These are phyloP conservation scores for Haliclona indistincta DNA, from an alignment of 37 sponge, comb jelly and placozoan genomes.

Conservation along the genomic window DNA sequence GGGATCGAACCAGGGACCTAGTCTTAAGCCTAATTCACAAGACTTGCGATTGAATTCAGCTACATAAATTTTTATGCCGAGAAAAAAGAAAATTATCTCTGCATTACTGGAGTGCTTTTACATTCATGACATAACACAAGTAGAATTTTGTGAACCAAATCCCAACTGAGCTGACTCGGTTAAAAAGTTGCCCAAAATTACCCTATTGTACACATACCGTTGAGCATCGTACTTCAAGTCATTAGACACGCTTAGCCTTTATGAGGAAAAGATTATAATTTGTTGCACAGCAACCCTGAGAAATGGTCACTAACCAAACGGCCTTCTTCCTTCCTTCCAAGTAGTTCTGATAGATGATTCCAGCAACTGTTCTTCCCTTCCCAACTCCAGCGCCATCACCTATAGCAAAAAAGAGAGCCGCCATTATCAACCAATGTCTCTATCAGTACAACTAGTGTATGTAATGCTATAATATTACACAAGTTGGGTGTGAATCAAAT, in stretches of 20 bases:
- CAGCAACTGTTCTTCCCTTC: slow-evolving; percentile 90
- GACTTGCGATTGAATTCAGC: too few relatives aligned
- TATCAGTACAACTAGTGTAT: too few relatives aligned
- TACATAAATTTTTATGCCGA: too few relatives aligned
- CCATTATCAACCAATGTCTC: too few relatives aligned
- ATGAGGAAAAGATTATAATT: background rate
- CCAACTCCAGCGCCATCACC: slow-evolving; percentile 99
- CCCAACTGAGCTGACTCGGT: slow-evolving; percentile 98
- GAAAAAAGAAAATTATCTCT: too few relatives aligned
- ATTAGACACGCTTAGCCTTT: slow-evolving; percentile 90
- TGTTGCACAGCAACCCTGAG: background rate
- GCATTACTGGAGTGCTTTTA: too few relatives aligned
- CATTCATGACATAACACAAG: too few relatives aligned
- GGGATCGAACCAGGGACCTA: slow-evolving; percentile 97
- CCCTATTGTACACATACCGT: slow-evolving; percentile 36
- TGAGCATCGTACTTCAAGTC: slow-evolving; percentile 91
- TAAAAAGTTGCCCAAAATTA: background rate
- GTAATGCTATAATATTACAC: background rate
- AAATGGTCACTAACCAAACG: slow-evolving; percentile 58
- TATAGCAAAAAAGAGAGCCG: slow-evolving; percentile 47
- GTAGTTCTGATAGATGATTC: slow-evolving; percentile 94
- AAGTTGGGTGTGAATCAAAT: background rate
- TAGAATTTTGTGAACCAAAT: too few relatives aligned
- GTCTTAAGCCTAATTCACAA: slow-evolving; percentile 97
- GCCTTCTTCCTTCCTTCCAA: slow-evolving; percentile 91